Evolutionary conservation across 30 jellyfish, hydroid and myxozoan genomes (phyloP), one percentile per base, ranked within the genome.

Genomic region (Catostylus mosaicus): DNA sequence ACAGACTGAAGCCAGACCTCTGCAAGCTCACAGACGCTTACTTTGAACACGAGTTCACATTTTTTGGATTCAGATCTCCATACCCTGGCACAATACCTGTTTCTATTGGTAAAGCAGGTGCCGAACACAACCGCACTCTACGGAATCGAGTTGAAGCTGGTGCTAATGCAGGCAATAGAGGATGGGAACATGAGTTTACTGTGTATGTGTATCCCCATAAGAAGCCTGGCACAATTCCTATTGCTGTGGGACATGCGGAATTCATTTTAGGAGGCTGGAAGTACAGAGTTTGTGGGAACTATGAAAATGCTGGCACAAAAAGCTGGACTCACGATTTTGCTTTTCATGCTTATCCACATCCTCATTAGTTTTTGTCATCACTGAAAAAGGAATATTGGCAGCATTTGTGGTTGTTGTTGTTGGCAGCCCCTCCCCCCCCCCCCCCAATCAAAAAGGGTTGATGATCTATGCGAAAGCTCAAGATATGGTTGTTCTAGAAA

Each of bases 291-390:
- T 33, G 64, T 37, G 59, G 36, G 64, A 46, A 68, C 23, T 23
- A 64, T 18, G 9, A 9, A 12, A 16, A 24, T 32, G 78, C 89
- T 26, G 89, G 71, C 31, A 63, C 70, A 5, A n/a, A 33, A 36
- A 80, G 80, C 47, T 78, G 89, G 89, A 45, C 70, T 18, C 80
- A 57, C 43, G 89, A 78, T 20, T 78, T 78, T 65, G 80, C 38
- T 45, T 78, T 78, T 45, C 43, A 78, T 48, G 89, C 89, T 8
- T 65, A 68, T 43, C 80, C 80, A 36, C 64, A 33, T 18, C 64
- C 63, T 3, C 63, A 27, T 50, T 40, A 40, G 54, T n/a, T n/a
- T n/a, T n/a, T n/a, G n/a, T n/a, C n/a, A n/a, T n/a, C n/a, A n/a
- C n/a, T n/a, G n/a, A n/a, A n/a, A n/a, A n/a, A n/a, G n/a, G n/a